Conservation (phyloP, 2,797 vertebrate species). For the Meriones psammophilus region DNA sequence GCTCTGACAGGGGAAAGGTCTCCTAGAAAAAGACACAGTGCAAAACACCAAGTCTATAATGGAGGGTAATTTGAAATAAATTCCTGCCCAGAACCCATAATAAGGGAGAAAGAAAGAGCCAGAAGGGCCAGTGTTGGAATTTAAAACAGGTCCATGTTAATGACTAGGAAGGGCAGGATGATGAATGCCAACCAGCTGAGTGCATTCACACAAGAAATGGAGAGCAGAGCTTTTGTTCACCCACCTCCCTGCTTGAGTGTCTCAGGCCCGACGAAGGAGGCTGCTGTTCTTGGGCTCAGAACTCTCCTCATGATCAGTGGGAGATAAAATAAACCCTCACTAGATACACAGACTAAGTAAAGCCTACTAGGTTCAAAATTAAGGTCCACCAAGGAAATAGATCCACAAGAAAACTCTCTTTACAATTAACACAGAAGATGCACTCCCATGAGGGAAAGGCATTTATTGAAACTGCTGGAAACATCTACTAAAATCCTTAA, state of each 20-base stretch:
- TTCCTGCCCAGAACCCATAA: slow-evolving; percentile 59
- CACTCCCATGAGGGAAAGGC: background rate
- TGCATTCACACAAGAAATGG: background rate
- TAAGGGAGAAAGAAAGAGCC: slow-evolving; percentile 63
- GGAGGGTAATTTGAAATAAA: slow-evolving; percentile 74
- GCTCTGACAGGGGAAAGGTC: slow-evolving; percentile 34
- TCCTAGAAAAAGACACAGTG: slow-evolving; percentile 44
- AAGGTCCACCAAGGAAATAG: slow-evolving; percentile 28
- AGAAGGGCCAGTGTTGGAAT: slow-evolving; percentile 60
- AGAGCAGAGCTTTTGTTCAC: background rate
- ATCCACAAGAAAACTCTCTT: slow-evolving; percentile 42
- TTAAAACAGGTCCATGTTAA: slow-evolving; percentile 72
- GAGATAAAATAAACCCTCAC: background rate
- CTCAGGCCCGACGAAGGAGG: slow-evolving; percentile 48
- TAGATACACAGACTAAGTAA: slow-evolving; percentile 59
- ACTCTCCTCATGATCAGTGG: slow-evolving; percentile 32
- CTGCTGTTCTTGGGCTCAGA: slow-evolving; percentile 7
- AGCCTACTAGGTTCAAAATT: slow-evolving; percentile 19
- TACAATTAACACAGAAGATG: slow-evolving; percentile 65
- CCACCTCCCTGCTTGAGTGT: background rate
- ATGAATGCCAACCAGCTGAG: background rate
- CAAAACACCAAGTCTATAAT: slow-evolving; percentile 70
- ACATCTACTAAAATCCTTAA: slow-evolving; percentile 68
- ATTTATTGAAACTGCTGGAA: slow-evolving; percentile 71
- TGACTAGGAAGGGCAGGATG: slow-evolving; percentile 6